Evolutionary conservation across 2,113 vertebrate genomes (phyloP), one percentile per base, ranked within the genome.

Genomic region (Rhinolophus ferrumequinum): DNA sequence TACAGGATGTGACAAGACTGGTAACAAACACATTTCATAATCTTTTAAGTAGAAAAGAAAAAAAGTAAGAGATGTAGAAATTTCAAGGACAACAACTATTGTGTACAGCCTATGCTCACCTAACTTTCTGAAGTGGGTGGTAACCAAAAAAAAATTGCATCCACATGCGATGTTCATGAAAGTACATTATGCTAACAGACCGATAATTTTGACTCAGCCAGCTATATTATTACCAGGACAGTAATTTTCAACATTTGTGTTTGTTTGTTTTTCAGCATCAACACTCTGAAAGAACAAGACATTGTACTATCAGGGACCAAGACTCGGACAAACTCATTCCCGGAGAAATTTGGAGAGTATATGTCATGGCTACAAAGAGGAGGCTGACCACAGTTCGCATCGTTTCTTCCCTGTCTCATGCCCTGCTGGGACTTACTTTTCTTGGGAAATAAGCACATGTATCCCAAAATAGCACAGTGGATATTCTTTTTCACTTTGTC

Each of bases 1-100:
- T 41, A 64, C 1, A 52, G 79, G 50, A 80, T 83, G 10, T 95
- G 91, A 56, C 70, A 60, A 84, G 82, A 92, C 33, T 83, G 62
- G n/a, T 38, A 56, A 81, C 30, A 90, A 66, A 94, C 38, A 77
- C 2, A 80, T 79, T 82, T 91, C 11, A 60, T 72, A 24, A 22
- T 22, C 44, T 87, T 94, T 92, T 56, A 94, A 88, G 70, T 60
- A 76, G 64, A 79, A 91, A 95, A 80, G 19, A 28, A 85, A 64
- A 87, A 70, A 92, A 35, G 47, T 54, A 10, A 73, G 28, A 88
- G 22, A 35, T 76, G 18, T 9, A 41, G 12, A 90, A 38, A 66
- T 83, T 41, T 83, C 47, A 93, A 90, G 19, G 30, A 52, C 28
- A 84, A 50, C 93, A 86, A 75, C 5, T 81, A 38, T 1, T 24